Evolutionary conservation across 2,888 invertebrate species (phyloP).

Genomic region (Mycalesis mineus): DNA sequence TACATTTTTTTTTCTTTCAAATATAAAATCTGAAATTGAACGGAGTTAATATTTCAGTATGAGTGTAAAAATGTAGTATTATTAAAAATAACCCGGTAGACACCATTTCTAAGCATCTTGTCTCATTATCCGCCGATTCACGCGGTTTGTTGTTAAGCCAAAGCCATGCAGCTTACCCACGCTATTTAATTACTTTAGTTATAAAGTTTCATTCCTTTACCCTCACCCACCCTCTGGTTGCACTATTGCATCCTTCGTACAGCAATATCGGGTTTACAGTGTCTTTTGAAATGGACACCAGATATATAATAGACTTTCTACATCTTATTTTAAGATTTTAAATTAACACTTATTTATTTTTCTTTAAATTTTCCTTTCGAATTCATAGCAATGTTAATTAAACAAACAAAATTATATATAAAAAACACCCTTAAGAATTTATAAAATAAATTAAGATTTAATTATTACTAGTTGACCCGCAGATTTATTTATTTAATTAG

Average conservation of each 20-base stretch:
- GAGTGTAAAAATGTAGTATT: background rate
- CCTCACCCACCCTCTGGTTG: background rate
- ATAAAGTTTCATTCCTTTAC: background rate
- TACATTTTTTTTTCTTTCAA: too few relatives aligned
- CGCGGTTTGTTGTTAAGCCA: background rate
- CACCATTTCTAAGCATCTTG: background rate
- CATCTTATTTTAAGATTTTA: too few relatives aligned
- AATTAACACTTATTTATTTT: too few relatives aligned
- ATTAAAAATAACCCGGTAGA: background rate
- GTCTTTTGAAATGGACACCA: background rate
- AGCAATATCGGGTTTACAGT: background rate
- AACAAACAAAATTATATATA: too few relatives aligned
- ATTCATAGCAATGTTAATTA: too few relatives aligned
- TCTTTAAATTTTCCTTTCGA: too few relatives aligned
- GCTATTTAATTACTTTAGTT: slow-evolving; percentile 4
- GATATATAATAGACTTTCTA: background rate
- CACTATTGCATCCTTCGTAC: background rate
- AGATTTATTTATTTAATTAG: too few relatives aligned
- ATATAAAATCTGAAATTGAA: too few relatives aligned
- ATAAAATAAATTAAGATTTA: too few relatives aligned
- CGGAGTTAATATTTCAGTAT: too few relatives aligned
- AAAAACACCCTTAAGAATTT: too few relatives aligned
- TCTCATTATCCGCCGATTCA: background rate
- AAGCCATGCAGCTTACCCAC: background rate
- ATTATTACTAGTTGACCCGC: too few relatives aligned